Percentiles rank a stretch among this genome's conserved stretches.
phyloP scores from a whole-genome alignment of 2,113 vertebrate species.

The Psilopsiagon aurifrons region DNA sequence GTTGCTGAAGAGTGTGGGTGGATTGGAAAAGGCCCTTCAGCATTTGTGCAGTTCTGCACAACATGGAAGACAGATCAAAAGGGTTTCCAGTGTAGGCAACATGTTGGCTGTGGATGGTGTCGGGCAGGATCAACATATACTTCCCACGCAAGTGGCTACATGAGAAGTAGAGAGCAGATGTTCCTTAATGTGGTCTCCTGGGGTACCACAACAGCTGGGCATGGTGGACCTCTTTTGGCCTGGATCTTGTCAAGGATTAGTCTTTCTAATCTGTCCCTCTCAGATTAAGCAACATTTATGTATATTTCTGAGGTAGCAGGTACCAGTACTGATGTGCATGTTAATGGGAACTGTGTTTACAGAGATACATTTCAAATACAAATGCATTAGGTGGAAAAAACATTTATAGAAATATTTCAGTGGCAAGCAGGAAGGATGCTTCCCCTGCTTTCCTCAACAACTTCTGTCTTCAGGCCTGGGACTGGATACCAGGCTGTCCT shows the following conservation, averaged over 20 bases:
- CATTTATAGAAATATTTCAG: background rate
- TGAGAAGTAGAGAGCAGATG: conserved; percentile 6
- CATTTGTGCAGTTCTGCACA: background rate
- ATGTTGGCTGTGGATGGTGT: background rate
- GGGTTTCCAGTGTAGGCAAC: background rate
- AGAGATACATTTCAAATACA: background rate
- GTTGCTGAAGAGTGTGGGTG: conserved; percentile 22
- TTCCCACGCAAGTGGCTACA: background rate
- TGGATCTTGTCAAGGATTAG: background rate
- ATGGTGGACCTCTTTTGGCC: background rate
- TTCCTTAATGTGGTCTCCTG: background rate
- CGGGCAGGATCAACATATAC: background rate
- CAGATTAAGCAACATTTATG: background rate
- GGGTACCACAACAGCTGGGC: background rate
- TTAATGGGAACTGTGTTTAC: background rate
- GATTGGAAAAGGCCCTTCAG: conserved; percentile 40
- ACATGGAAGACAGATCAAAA: conserved; percentile 25
- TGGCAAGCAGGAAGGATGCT: background rate
- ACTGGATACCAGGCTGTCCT: background rate
- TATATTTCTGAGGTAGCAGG: background rate
- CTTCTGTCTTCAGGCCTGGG: background rate
- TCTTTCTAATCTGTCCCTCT: background rate
- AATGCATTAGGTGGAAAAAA: background rate
- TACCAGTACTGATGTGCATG: background rate
- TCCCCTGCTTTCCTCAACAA: background rate